phyloP scores from a whole-genome alignment of 2,888 invertebrate genomes.

The Cosmorhoe ocellata region DNA sequence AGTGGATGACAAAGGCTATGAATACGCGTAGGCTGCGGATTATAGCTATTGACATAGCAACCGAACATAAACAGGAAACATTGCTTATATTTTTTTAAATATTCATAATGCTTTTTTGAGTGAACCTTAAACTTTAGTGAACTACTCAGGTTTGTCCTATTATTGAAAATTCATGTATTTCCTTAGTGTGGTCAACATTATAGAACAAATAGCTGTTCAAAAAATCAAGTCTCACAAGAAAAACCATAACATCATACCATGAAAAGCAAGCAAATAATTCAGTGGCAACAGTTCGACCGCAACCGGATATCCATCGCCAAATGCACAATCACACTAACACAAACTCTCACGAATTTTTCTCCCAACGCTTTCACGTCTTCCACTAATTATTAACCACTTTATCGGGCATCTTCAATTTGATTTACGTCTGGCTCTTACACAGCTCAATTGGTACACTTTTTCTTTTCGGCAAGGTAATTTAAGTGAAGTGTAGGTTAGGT shows the following conservation, averaged over 20 bases:
- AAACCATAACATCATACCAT: constrained; percentile 19
- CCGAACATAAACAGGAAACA: constrained; percentile 7
- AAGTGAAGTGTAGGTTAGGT: constrained; percentile 56
- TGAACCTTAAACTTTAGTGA: neutral
- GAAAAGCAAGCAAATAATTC: constrained; percentile 14
- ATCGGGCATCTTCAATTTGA: constrained; percentile 82
- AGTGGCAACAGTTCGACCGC: constrained; percentile 36
- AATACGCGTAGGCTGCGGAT: constrained; percentile 15
- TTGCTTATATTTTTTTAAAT: neutral
- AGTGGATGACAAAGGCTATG: constrained; percentile 20
- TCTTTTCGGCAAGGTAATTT: constrained; percentile 73
- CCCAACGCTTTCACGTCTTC: constrained; percentile 81
- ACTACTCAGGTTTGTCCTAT: too few relatives aligned
- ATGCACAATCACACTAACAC: constrained; percentile 79
- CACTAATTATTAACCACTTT: constrained; percentile 83
- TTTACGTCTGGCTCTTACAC: constrained; percentile 78
- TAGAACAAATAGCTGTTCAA: too few relatives aligned
- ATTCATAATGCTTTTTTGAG: too few relatives aligned
- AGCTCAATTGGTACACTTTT: constrained; percentile 79
- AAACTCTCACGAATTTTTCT: constrained; percentile 82
- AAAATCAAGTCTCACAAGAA: neutral
- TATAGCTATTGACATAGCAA: constrained; percentile 15
- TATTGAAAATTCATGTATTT: too few relatives aligned
- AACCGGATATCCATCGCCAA: constrained; percentile 77
- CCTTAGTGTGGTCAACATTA: too few relatives aligned